Base-by-base conservation (phyloP, 2,113 vertebrate species). In the Actinemys pallida region DNA sequence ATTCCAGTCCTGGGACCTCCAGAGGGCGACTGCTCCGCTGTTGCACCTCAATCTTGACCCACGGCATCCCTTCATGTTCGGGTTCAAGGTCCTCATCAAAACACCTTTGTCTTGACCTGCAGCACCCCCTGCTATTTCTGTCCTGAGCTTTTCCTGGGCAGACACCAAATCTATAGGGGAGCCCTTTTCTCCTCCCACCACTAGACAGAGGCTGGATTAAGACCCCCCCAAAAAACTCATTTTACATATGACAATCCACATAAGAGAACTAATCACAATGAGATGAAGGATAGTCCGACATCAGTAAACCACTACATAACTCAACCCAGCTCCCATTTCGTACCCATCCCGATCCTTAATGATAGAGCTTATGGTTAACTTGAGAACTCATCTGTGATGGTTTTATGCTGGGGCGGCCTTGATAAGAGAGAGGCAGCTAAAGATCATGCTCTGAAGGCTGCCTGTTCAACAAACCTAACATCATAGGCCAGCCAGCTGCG, bases 251-350 rank as follows among this genome's bases (percentile, higher is more conserved):
- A 13, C 3, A 0, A 9, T 83, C 72, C 53, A 0, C 2, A 54
- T 16, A 1, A 20, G 2, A 65, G 20, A 35, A 14, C 54, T 0
- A 5, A 0, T 45, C 76, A 27, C 2, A 3, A 35, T 42, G 31
- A 65, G 39, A 35, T 29, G 2, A 17, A 85, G 69, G 35, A 5
- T 19, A 24, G 76, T 81, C 65, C 82, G 31, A 45, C 1, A 0
- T 31, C 47, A 27, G 76, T 16, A 47, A 81, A 42, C 19, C n/a
- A 17, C 47, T 52, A 25, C 45, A 25, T 42, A 56, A 42, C 2
- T 1, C 1, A n/a, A 5, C n/a, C 59, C 65, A 69, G 35, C 31
- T 35, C 59, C 65, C 27, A 1, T 24, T 8, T 65, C 52, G 14
- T 50, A 45, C 22, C 29, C 39, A 50, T 83, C 90, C 90, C 42